Conservation (phyloP, 1,140 invertebrate species). For the Tetragnatha versicolor region DNA sequence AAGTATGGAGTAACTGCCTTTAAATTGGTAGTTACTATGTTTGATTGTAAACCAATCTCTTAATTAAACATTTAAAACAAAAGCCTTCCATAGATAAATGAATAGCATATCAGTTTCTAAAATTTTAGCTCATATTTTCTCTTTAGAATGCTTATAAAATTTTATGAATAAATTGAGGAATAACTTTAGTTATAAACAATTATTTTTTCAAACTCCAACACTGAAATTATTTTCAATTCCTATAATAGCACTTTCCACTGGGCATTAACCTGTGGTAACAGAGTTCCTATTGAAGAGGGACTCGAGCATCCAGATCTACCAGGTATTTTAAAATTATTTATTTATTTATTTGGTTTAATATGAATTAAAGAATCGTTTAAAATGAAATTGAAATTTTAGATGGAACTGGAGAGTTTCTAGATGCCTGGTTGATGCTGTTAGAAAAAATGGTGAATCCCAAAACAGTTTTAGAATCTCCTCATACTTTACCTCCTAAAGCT, state of each 20-base stretch:
- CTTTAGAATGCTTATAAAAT: too few relatives aligned
- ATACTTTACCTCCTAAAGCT: constrained; percentile 74
- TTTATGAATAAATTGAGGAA: too few relatives aligned
- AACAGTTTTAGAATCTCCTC: constrained; percentile 81
- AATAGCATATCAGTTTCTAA: too few relatives aligned
- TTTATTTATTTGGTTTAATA: neutral
- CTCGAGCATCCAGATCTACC: constrained; percentile 72
- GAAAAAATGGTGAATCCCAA: constrained; percentile 91
- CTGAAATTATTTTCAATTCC: neutral
- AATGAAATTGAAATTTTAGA: constrained; percentile 54
- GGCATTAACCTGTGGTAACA: constrained; percentile 76
- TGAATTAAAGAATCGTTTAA: neutral
- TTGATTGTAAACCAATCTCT: neutral
- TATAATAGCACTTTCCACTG: constrained; percentile 75
- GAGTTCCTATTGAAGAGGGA: constrained; percentile 68
- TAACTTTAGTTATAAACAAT: too few relatives aligned
- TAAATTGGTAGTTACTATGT: too few relatives aligned
- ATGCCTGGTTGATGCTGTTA: constrained; percentile 83
- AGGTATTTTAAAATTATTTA: constrained; percentile 58
- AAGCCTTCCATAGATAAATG: too few relatives aligned
- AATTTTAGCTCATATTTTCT: too few relatives aligned
- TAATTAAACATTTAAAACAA: too few relatives aligned
- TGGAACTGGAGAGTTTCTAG: constrained; percentile 81
- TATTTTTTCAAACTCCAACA: too few relatives aligned
- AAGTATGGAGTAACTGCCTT: too few relatives aligned